Percentiles rank a stretch among this genome's conserved stretches.
phyloP scores from a whole-genome alignment of 2,888 invertebrate genomes.

The Drosophila multiciliata region DNA sequence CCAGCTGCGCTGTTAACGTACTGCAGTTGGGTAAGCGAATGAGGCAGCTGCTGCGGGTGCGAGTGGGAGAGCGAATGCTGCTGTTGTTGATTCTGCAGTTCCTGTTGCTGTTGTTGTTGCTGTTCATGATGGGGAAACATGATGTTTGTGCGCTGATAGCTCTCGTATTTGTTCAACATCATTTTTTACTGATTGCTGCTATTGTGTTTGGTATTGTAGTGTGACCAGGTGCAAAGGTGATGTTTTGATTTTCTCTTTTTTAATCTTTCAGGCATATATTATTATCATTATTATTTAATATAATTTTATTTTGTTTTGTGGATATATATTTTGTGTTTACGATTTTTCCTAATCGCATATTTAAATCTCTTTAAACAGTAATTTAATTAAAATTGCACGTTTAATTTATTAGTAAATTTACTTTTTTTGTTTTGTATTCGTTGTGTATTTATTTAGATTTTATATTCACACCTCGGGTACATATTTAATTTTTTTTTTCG shows the following conservation, averaged over 20 bases:
- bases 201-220: constrained; percentile 27
- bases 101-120: constrained; percentile 45
- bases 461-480: neutral
- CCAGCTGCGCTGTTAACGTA: constrained; percentile 40
- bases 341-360: neutral
- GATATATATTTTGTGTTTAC: neutral
- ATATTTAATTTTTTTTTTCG: neutral
- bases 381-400: constrained; percentile 3
- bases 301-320: constrained; percentile 3
- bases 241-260: constrained; percentile 10
- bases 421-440: constrained; percentile 17
- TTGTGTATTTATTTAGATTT: constrained; percentile 41
- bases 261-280: neutral
- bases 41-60: constrained; percentile 33
- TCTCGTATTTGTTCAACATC: constrained; percentile 82
- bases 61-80: constrained; percentile 45
- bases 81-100: constrained; percentile 42
- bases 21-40: constrained; percentile 42
- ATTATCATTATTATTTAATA: constrained; percentile 28
- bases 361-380: neutral
- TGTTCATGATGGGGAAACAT: constrained; percentile 70
- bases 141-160: constrained; percentile 72
- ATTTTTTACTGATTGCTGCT: constrained; percentile 54
- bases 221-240: constrained; percentile 38
- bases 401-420: neutral